Conservation (phyloP, 2,113 vertebrate species). For the Platycercus adscitus region DNA sequence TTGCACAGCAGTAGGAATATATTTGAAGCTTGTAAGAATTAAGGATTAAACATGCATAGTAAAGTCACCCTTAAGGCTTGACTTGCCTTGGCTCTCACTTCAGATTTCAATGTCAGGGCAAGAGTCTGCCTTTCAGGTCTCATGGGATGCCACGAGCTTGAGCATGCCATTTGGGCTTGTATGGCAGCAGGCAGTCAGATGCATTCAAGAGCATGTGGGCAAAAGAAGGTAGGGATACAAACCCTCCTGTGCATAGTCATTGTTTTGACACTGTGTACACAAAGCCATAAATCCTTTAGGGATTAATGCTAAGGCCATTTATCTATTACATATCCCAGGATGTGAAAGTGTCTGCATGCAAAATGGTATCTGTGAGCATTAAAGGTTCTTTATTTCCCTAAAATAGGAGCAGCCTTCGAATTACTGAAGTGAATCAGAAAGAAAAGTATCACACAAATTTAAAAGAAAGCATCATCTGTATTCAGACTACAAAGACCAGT, state of each 20-base stretch:
- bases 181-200: neutral
- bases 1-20: neutral
- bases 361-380: neutral
- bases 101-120: neutral
- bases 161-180: fast-evolving
- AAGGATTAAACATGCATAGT: neutral
- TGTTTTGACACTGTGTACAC: neutral
- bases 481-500: neutral
- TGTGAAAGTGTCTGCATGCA: neutral
- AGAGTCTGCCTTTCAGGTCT: neutral
- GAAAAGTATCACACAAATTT: neutral
- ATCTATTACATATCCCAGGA: neutral
- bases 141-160: fast-evolving
- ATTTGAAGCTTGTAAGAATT: neutral
- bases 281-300: neutral
- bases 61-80: neutral
- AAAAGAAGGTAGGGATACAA: neutral
- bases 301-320: neutral
- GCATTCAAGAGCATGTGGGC: neutral
- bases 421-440: neutral
- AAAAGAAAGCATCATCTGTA: neutral
- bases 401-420: fast-evolving
- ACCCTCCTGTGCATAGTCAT: neutral
- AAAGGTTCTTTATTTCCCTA: neutral
- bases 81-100: neutral